Percentiles rank a stretch among this genome's conserved stretches.
phyloP scores from a whole-genome alignment of 2,888 invertebrate genomes.

The Linyphia triangularis region DNA sequence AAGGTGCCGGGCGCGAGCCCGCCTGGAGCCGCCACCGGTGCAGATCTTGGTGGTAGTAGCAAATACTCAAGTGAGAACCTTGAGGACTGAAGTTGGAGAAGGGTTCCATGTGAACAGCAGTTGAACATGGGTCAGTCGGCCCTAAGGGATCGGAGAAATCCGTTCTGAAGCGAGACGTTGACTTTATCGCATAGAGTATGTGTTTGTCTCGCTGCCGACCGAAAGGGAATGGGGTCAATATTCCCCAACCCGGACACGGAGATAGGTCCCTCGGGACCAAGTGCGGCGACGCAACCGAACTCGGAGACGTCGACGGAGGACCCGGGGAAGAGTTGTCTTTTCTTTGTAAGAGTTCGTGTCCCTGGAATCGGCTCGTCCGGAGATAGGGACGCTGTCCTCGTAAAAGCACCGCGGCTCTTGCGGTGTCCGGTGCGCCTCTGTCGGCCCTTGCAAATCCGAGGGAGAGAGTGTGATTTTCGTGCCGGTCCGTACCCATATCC shows the following conservation, averaged over 20 bases:
- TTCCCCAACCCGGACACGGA: no score
- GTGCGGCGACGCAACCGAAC: no score
- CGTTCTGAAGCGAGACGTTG: conserved; percentile 11
- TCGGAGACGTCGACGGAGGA: no score
- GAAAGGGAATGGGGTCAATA: no score
- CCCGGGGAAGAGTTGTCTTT: conserved; percentile 81
- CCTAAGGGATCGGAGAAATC: conserved; percentile 78
- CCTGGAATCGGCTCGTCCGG: conserved; percentile 81
- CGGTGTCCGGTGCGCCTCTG: conserved; percentile 70
- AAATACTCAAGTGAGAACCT: conserved; percentile 60
- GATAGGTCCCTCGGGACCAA: no score
- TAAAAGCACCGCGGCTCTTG: conserved; percentile 80
- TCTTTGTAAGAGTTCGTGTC: conserved; percentile 80
- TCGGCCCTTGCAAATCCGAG: conserved; percentile 52
- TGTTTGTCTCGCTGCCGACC: no score
- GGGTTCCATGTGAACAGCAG: conserved; percentile 83
- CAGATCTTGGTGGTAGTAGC: no score
- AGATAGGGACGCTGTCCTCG: conserved; percentile 79
- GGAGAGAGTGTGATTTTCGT: conserved; percentile 73
- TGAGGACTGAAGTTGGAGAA: conserved; percentile 78
- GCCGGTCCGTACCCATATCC: conserved; percentile 82
- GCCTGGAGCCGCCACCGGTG: no score
- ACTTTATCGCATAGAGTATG: no score
- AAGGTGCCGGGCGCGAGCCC: no score
- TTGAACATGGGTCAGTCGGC: conserved; percentile 80